Percentiles rank a stretch among this genome's conserved stretches.
These are phyloP conservation scores for Ips typographus DNA, from an alignment of 1,140 invertebrate species.

Conservation along the genomic window DNA sequence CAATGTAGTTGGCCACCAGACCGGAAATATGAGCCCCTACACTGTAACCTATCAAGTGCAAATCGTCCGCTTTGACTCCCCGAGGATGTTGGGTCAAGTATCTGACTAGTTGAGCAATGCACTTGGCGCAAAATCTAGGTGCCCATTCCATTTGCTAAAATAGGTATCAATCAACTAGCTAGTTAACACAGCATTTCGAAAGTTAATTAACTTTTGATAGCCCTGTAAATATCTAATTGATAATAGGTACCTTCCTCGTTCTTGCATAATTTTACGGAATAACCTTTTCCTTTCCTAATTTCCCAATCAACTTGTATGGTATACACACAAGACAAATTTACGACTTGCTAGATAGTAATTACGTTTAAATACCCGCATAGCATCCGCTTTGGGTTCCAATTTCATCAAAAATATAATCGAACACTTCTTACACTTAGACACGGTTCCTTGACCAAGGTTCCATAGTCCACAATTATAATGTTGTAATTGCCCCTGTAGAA, in stretches of 20 bases:
- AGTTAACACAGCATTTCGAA: no score
- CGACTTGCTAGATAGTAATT: no score
- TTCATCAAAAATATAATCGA: no score
- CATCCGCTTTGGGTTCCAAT: no score
- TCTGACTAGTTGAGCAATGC: slow-evolving; percentile 77
- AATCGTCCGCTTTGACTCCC: slow-evolving; percentile 67
- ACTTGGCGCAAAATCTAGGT: slow-evolving; percentile 74
- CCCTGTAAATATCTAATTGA: no score
- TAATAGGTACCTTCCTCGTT: no score
- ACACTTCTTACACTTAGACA: slow-evolving; percentile 61
- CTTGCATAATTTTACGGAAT: no score
- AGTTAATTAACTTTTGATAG: no score
- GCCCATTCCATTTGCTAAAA: slow-evolving; percentile 74
- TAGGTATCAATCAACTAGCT: not conserved
- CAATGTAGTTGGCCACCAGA: slow-evolving; percentile 74
- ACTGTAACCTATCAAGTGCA: slow-evolving; percentile 83
- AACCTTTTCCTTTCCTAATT: no score
- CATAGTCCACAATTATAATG: slow-evolving; percentile 85
- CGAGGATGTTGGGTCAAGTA: slow-evolving; percentile 77
- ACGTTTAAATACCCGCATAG: no score
- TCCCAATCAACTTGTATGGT: no score
- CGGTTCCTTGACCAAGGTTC: slow-evolving; percentile 75
- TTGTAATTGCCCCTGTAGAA: slow-evolving; percentile 79
- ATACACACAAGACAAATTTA: no score
- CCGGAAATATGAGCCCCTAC: slow-evolving; percentile 85